Evolutionary conservation across 2,113 vertebrate species (phyloP).

Genomic region (human): DNA sequence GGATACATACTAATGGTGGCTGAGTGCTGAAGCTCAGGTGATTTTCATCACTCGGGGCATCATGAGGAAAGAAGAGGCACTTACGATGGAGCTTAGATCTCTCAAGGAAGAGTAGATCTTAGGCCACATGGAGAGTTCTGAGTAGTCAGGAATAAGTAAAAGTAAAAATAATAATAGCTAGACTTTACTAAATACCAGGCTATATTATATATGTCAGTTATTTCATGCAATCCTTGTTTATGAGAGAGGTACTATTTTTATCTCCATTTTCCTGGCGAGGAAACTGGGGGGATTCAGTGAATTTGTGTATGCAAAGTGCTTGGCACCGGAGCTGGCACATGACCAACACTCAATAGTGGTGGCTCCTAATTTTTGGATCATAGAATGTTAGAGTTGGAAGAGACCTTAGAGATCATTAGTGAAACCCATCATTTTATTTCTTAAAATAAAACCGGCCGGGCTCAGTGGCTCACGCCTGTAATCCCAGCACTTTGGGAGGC

Average conservation of each 20-base stretch:
- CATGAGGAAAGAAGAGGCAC: background rate
- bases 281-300: background rate
- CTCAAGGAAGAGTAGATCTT: background rate
- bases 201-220: background rate
- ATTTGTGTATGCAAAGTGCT: background rate
- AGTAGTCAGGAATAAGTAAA: background rate
- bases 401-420: background rate
- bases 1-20: background rate
- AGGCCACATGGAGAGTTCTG: background rate
- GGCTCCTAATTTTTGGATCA: background rate
- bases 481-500: no score
- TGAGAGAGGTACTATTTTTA: background rate
- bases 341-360: background rate
- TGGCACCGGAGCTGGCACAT: background rate
- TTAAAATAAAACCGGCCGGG: background rate
- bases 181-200: background rate
- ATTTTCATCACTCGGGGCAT: background rate
- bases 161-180: background rate
- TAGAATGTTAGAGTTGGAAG: background rate
- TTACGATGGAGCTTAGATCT: background rate
- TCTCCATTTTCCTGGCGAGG: background rate
- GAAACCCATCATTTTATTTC: background rate
- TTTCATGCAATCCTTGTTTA: background rate
- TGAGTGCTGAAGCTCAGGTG: background rate
- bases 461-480: no score